Conservation (phyloP, 64 coral and sea anemone species). For the Porites lutea region DNA sequence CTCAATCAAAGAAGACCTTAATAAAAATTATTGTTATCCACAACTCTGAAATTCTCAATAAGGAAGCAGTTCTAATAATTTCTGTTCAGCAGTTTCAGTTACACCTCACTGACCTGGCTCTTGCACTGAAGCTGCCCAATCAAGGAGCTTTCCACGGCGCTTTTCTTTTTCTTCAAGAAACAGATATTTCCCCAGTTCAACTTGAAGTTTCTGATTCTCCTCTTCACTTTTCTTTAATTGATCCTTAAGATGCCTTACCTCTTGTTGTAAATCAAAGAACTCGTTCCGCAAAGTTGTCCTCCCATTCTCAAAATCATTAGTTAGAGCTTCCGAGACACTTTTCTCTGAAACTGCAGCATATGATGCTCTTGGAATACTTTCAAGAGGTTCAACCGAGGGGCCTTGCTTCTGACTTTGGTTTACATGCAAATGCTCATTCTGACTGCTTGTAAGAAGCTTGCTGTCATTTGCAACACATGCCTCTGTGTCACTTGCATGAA, state of each 20-base stretch:
- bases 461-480: too few species aligned
- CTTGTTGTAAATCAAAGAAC: background rate
- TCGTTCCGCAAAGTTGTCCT: background rate
- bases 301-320: background rate
- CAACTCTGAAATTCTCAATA: too few species aligned
- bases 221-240: background rate
- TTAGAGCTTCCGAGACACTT: background rate
- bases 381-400: too few species aligned
- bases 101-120: background rate
- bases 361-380: background rate
- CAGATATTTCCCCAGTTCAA: background rate
- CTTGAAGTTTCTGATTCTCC: background rate
- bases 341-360: background rate
- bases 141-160: background rate
- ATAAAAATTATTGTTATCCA: too few species aligned
- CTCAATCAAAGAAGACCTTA: too few species aligned
- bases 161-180: slow-evolving; percentile 7
- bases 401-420: too few species aligned
- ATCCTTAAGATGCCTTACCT: background rate
- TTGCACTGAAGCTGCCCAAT: background rate
- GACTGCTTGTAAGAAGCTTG: background rate
- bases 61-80: too few species aligned
- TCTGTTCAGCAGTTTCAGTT: too few species aligned
- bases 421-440: background rate
- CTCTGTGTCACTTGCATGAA: too few species aligned